These are phyloP conservation scores for Trissonchulus latispiculum DNA, from an alignment of 2,888 invertebrate species.

Conservation along the genomic window DNA sequence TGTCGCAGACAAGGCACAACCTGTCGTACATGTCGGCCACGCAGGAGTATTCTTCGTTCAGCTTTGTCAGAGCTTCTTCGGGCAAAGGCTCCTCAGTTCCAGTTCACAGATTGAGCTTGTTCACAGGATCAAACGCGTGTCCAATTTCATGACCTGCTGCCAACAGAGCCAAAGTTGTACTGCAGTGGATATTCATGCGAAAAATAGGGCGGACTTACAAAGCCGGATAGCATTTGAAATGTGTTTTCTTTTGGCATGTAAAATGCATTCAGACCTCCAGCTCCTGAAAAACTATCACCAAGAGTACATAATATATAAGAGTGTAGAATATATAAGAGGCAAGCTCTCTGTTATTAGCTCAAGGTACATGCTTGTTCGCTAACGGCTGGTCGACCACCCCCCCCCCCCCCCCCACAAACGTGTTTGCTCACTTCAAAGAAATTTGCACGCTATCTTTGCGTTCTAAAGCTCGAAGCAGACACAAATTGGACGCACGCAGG, in stretches of 20 bases:
- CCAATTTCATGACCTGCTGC: background rate
- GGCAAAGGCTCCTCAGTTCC: background rate
- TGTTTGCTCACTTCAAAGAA: too few species aligned
- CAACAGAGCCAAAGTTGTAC: background rate
- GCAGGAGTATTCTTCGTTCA: background rate
- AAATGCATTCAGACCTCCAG: background rate
- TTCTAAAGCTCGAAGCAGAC: too few species aligned
- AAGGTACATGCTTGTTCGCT: too few species aligned
- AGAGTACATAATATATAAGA: too few species aligned
- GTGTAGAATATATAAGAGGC: too few species aligned
- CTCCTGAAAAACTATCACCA: too few species aligned
- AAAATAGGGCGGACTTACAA: background rate
- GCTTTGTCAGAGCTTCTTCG: background rate
- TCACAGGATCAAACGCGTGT: background rate
- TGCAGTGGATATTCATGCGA: background rate
- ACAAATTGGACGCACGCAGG: too few species aligned
- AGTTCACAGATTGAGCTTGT: background rate
- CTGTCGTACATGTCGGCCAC: background rate
- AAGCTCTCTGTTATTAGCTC: too few species aligned
- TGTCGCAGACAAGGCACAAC: background rate
- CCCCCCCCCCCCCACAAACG: too few species aligned
- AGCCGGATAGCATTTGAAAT: background rate
- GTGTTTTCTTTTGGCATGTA: background rate
- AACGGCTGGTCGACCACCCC: too few species aligned
- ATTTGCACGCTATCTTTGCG: too few species aligned